phyloP scores from a whole-genome alignment of 2,113 vertebrate species.

The Irena cyanogastra region DNA sequence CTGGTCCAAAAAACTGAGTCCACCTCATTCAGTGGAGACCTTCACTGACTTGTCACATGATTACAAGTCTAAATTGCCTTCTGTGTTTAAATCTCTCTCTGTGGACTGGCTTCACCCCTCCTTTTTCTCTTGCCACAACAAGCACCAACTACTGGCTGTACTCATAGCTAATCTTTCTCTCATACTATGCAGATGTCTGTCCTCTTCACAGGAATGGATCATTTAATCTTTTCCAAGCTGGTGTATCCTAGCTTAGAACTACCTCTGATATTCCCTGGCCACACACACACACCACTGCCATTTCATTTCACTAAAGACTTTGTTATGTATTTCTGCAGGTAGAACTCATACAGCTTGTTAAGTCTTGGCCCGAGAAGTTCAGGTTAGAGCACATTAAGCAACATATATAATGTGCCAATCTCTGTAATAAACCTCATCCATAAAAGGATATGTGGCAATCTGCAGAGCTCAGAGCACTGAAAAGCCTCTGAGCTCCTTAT shows the following conservation, averaged over 20 bases:
- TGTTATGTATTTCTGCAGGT: neutral
- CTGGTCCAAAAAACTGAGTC: neutral
- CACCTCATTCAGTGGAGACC: neutral
- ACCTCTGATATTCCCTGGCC: neutral
- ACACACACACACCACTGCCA: neutral
- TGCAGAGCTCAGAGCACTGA: neutral
- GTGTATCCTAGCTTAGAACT: neutral
- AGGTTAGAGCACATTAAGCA: neutral
- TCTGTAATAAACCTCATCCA: neutral
- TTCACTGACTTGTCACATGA: neutral
- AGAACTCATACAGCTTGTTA: neutral
- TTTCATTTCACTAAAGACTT: neutral
- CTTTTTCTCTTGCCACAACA: neutral
- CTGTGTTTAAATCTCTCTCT: neutral
- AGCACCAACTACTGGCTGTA: neutral
- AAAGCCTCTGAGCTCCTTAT: constrained; percentile 3
- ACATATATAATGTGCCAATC: neutral
- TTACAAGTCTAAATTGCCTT: neutral
- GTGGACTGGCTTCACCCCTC: neutral
- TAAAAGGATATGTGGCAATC: constrained; percentile 16
- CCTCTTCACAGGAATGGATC: neutral
- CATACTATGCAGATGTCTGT: neutral
- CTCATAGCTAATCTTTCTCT: neutral
- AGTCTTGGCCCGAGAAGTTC: neutral
- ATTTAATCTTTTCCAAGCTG: neutral